A percentile compares a stretch with the other conserved stretches of the same genome.
phyloP scores from a whole-genome alignment of 2,113 vertebrate genomes.

The Rhabdornis inornatus region DNA sequence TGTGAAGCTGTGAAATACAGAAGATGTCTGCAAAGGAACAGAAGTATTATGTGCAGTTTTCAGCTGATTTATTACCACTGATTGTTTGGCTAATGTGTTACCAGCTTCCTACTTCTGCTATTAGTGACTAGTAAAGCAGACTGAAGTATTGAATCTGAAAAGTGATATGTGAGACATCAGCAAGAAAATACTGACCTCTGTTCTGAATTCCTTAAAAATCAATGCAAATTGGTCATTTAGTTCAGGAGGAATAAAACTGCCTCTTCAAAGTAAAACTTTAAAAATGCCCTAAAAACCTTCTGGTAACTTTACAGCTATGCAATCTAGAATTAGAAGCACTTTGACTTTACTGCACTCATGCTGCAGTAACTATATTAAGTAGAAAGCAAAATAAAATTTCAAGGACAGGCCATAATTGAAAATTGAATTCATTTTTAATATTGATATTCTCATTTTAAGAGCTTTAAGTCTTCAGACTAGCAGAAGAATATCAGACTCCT shows the following conservation, averaged over 20 bases:
- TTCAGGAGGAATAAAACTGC: neutral
- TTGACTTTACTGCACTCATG: neutral
- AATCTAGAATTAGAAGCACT: neutral
- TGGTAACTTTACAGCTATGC: neutral
- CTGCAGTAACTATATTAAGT: neutral
- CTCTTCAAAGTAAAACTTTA: neutral
- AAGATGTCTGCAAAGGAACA: neutral
- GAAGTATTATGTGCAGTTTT: neutral
- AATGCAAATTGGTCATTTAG: neutral
- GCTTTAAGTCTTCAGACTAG: neutral
- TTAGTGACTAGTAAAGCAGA: neutral
- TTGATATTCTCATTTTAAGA: neutral
- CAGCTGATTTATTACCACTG: neutral
- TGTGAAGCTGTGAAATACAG: neutral
- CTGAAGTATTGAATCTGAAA: neutral
- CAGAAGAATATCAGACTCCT: neutral
- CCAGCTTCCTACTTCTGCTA: neutral
- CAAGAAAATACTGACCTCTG: neutral
- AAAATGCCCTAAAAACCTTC: neutral
- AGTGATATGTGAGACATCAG: neutral
- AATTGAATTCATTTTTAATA: slow-evolving; percentile 8
- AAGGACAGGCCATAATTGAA: neutral
- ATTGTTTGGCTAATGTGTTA: neutral
- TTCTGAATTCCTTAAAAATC: neutral
- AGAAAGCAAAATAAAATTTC: slow-evolving; percentile 2